These are phyloP conservation scores for Notarius lentiginosus DNA, from an alignment of 2,113 vertebrate genomes.

Conservation along the genomic window DNA sequence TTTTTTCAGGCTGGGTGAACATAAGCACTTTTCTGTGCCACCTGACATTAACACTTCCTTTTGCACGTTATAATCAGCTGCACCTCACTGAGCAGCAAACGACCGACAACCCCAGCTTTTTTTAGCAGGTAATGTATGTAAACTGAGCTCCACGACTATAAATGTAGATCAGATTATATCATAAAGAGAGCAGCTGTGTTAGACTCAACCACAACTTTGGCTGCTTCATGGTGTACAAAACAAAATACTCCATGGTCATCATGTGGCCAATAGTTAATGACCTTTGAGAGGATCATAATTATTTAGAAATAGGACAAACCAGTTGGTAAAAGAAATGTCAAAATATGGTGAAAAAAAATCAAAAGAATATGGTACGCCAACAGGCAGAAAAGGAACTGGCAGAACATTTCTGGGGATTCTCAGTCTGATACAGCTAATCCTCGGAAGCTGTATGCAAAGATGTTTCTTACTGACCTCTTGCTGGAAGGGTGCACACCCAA, in stretches of 20 bases:
- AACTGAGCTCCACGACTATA: constrained; percentile 13
- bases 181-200: constrained; percentile 32
- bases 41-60: constrained; percentile 39
- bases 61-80: constrained; percentile 44
- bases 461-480: constrained; percentile 28
- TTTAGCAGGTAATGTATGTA: constrained; percentile 29
- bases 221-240: constrained; percentile 1
- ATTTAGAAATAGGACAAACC: neutral
- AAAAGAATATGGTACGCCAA: constrained; percentile 10
- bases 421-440: constrained; percentile 36
- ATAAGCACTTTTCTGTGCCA: constrained; percentile 20
- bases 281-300: neutral
- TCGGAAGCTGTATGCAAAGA: constrained; percentile 35
- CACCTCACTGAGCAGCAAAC: constrained; percentile 34
- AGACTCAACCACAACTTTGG: neutral
- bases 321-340: neutral
- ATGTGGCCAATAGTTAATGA: neutral
- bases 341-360: constrained; percentile 5
- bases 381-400: constrained; percentile 5
- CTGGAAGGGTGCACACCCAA: constrained; percentile 11
- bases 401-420: constrained; percentile 34
- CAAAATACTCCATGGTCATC: neutral
- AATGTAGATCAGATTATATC: constrained; percentile 29
- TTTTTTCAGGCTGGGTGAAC: constrained; percentile 21
- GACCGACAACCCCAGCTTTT: constrained; percentile 28